These are phyloP conservation scores for Aythya baeri DNA, from an alignment of 2,113 vertebrate genomes.

Conservation along the genomic window DNA sequence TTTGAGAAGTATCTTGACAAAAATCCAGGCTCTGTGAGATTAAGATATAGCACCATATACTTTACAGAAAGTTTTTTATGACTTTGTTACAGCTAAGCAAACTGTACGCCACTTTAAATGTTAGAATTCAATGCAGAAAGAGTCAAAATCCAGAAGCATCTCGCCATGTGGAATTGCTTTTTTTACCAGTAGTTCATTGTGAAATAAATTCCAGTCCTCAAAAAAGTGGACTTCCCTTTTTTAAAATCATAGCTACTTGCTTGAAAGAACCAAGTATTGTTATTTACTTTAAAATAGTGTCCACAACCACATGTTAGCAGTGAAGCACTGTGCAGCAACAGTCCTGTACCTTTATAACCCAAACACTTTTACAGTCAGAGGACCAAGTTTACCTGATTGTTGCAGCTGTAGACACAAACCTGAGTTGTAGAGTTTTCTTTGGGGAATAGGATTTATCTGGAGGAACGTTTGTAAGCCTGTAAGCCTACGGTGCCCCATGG, in stretches of 20 bases:
- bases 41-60: background rate
- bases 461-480: background rate
- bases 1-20: background rate
- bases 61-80: background rate
- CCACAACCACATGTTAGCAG: background rate
- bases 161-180: background rate
- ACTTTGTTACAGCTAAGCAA: background rate
- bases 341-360: background rate
- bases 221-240: background rate
- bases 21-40: background rate
- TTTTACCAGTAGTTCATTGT: background rate
- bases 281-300: background rate
- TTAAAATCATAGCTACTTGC: background rate
- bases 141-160: slow-evolving; percentile 38
- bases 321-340: background rate
- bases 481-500: background rate
- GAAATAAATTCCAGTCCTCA: background rate
- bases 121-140: background rate
- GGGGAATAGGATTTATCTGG: background rate
- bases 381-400: background rate
- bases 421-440: background rate
- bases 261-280: background rate
- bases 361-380: background rate
- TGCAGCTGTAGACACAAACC: background rate
- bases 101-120: background rate